Percentiles rank a stretch among this genome's conserved stretches.
Conservation (phyloP, 1,140 invertebrate genomes). For the Drosophila baimaii region DNA sequence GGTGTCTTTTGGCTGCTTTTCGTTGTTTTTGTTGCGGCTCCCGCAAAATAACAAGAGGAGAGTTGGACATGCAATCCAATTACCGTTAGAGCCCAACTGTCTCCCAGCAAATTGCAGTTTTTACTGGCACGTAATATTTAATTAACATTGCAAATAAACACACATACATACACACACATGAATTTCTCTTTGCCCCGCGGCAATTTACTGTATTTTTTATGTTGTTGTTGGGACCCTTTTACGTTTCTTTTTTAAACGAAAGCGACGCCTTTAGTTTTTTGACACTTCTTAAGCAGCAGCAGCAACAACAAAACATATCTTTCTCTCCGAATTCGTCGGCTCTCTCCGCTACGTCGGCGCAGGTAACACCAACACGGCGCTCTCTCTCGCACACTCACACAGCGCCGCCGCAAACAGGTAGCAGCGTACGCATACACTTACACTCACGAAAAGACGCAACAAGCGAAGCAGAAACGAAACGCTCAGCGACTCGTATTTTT, state of each 20-base stretch:
- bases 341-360: conserved; percentile 40
- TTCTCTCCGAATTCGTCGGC: not conserved
- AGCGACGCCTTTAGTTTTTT: conserved; percentile 77
- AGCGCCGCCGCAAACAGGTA: conserved; percentile 68
- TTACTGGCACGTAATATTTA: conserved; percentile 75
- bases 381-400: conserved; percentile 38
- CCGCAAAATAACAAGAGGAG: conserved; percentile 54
- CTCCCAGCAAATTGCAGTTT: conserved; percentile 69
- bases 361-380: conserved; percentile 50
- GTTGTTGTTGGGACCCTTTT: conserved; percentile 18
- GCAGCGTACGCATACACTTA: conserved; percentile 47
- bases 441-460: conserved; percentile 35
- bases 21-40: conserved; percentile 36
- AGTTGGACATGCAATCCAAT: conserved; percentile 76
- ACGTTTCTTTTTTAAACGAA: conserved; percentile 72
- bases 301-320: conserved; percentile 15
- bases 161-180: conserved; percentile 15
- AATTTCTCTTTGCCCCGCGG: conserved; percentile 66
- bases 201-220: conserved; percentile 23
- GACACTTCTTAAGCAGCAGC: conserved; percentile 63
- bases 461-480: conserved; percentile 72
- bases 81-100: conserved; percentile 67
- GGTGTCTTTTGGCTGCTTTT: conserved; percentile 11
- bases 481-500: conserved; percentile 63
- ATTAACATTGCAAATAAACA: conserved; percentile 68